phyloP scores from a whole-genome alignment of 1,140 invertebrate species.

The Dysdera silvatica region DNA sequence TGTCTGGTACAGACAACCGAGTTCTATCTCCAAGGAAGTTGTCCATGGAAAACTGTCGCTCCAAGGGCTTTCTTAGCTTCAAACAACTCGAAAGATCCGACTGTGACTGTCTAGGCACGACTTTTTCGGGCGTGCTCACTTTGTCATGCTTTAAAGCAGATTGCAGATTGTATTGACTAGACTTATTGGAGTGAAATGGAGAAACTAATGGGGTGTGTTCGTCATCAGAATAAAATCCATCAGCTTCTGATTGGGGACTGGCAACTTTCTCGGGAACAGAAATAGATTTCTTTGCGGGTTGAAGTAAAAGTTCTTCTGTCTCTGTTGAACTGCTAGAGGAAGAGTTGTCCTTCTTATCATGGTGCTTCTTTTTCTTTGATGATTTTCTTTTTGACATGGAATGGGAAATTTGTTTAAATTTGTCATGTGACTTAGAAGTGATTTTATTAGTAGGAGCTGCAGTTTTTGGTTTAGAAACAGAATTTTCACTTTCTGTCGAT shows the following conservation, averaged over 20 bases:
- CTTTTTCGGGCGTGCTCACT: slow-evolving; percentile 23
- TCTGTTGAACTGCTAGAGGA: slow-evolving; percentile 21
- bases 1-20: slow-evolving; percentile 21
- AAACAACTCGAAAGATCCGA: slow-evolving; percentile 5
- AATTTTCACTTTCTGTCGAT: slow-evolving; percentile 2
- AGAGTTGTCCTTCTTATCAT: slow-evolving; percentile 1
- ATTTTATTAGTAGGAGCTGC: background rate
- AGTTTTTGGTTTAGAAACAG: slow-evolving; percentile 11
- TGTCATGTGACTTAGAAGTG: too few relatives aligned
- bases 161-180: slow-evolving; percentile 25
- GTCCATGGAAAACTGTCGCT: slow-evolving; percentile 24
- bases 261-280: slow-evolving; percentile 1
- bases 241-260: slow-evolving; percentile 11
- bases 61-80: slow-evolving; percentile 4
- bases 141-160: slow-evolving; percentile 20
- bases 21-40: slow-evolving; percentile 19
- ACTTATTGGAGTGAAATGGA: slow-evolving; percentile 32
- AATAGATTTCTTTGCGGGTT: background rate
- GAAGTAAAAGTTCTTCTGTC: slow-evolving; percentile 8
- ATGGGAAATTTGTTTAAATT: too few relatives aligned
- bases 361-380: too few relatives aligned
- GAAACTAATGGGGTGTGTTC: slow-evolving; percentile 29
- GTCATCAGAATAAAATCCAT: slow-evolving; percentile 23
- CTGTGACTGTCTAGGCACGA: slow-evolving; percentile 18
- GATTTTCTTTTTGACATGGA: too few relatives aligned